Percentiles rank a stretch among this genome's conserved stretches.
Conservation (phyloP, 2,113 vertebrate species). For the Pluvianellus socialis region DNA sequence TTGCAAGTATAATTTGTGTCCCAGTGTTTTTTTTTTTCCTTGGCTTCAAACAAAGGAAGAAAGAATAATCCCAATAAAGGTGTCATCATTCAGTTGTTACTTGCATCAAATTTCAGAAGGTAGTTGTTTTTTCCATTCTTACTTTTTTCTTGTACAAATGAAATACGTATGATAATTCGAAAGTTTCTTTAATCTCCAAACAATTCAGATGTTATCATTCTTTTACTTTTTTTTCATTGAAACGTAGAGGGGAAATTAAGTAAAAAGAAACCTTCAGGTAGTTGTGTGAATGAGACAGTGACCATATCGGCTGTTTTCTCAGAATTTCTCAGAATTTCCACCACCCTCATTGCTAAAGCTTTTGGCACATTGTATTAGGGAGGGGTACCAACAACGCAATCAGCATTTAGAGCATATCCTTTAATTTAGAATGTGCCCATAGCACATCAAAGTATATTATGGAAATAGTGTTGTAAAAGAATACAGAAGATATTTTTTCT, state of each 20-base stretch:
- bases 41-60: background rate
- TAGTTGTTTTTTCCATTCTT: background rate
- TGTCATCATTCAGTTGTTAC: background rate
- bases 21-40: background rate
- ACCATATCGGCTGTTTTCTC: background rate
- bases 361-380: background rate
- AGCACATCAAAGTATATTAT: background rate
- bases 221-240: background rate
- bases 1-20: background rate
- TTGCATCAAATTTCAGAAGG: background rate
- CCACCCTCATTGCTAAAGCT: background rate
- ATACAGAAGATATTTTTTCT: background rate
- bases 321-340: background rate
- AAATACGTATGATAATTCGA: background rate
- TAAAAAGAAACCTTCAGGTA: background rate
- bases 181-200: background rate
- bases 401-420: background rate
- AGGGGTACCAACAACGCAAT: background rate
- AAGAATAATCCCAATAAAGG: background rate
- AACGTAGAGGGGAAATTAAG: background rate
- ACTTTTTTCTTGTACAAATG: background rate
- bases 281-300: background rate
- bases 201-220: background rate
- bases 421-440: background rate
- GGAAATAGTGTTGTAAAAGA: background rate